Conservation (phyloP, 2,797 vertebrate genomes). For the Melanotaenia boesemani region DNA sequence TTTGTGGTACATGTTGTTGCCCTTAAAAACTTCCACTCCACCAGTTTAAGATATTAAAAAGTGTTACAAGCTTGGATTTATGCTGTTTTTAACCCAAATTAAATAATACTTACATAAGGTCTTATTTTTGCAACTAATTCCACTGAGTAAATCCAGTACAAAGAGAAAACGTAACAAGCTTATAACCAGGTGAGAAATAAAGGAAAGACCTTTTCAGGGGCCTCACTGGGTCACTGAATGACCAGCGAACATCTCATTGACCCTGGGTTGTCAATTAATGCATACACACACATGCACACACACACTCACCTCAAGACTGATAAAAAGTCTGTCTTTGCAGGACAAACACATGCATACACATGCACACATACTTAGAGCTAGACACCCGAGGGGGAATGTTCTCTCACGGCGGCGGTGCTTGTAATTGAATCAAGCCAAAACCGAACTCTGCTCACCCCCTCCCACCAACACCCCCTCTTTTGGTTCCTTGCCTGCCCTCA, state of each 20-base stretch:
- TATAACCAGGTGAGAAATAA: conserved; percentile 33
- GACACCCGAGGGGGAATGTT: conserved; percentile 71
- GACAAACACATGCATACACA: conserved; percentile 53
- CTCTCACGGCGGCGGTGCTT: conserved; percentile 83
- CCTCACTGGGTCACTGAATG: conserved; percentile 43
- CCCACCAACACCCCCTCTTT: conserved; percentile 46
- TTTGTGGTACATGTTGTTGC: conserved; percentile 53
- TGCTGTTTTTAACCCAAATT: conserved; percentile 15
- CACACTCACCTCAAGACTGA: conserved; percentile 8
- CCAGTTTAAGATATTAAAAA: conserved; percentile 45
- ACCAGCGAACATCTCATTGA: conserved; percentile 45
- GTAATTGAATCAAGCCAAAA: conserved; percentile 94
- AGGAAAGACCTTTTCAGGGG: conserved; percentile 25
- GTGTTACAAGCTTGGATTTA: conserved; percentile 30
- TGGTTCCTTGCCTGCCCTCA: conserved; percentile 58
- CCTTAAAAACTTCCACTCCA: conserved; percentile 32
- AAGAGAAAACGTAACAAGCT: conserved; percentile 20
- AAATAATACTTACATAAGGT: conserved; percentile 36
- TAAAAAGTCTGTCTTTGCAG: conserved; percentile 29
- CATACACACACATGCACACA: conserved; percentile 15
- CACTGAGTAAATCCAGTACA: conserved; percentile 18
- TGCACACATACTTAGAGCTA: conserved; percentile 45
- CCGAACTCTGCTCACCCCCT: conserved; percentile 69
- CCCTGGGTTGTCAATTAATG: conserved; percentile 26
- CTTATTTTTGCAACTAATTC: conserved; percentile 11